Base-by-base conservation (phyloP, 2,113 vertebrate genomes). In the Oryzias melastigma region DNA sequence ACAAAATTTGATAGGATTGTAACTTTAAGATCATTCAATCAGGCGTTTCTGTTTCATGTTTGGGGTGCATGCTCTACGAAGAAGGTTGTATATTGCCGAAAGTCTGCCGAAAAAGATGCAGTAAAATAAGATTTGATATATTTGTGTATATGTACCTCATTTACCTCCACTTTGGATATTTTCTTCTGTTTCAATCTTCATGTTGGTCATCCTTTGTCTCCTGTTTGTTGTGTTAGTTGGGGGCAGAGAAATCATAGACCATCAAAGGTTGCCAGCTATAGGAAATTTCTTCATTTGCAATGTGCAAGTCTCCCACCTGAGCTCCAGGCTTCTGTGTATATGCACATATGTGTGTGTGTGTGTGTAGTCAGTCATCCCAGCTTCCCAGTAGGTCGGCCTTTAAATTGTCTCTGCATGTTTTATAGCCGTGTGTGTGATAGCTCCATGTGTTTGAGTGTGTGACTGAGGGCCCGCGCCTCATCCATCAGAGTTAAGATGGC, bases 361-460 rank as follows among this genome's bases (percentile, higher is more conserved):
- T 95, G 92, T 24, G 96, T 95, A 91, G 91, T 91, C 90, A 86
- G 85, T 89, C 77, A 64, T 87, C 87, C 91, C 68, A 35, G 81
- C 76, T 83, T 89, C 93, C 91, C 94, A 94, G 93, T 93, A 94
- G 94, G 94, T 93, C 93, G 89, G 92, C 94, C 94, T 94, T 93
- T 95, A 95, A 96, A 93, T 94, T 94, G 94, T 95, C 93, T 92
- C 92, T 77, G 90, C 95, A 90, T 95, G 94, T 93, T 97, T 97
- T 96, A 97, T 95, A 91, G 93, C 90, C 77, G 89, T 88, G 92
- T 92, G 87, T 89, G 91, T 89, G 92, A 97, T 95, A 91, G 93
- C 91, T 75, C 80, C 29, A 8, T 68, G 89, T 14, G 88, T 89
- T 91, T 90, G 92, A 89, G 90, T 73, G 58, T 62, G 69, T 61